phyloP scores from a whole-genome alignment of 2,797 vertebrate genomes.

The Etheostoma nigrum region DNA sequence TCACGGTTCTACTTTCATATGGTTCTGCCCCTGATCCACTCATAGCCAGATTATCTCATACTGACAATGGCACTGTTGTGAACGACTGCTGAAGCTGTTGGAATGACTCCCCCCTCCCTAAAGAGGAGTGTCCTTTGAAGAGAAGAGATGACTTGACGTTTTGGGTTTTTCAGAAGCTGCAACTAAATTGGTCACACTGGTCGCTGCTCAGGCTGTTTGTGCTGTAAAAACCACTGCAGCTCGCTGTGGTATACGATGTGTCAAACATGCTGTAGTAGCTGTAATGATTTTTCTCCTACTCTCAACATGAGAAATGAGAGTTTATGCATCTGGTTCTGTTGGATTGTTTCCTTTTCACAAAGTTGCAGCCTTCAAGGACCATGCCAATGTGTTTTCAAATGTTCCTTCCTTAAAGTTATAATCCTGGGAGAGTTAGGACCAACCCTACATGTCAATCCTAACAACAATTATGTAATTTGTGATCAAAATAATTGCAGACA shows the following conservation, averaged over 20 bases:
- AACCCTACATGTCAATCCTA: background rate
- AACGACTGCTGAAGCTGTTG: constrained; percentile 35
- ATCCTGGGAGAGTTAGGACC: too few relatives aligned
- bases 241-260: constrained; percentile 29
- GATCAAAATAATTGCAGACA: background rate
- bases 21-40: constrained; percentile 9
- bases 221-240: constrained; percentile 57
- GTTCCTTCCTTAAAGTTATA: too few relatives aligned
- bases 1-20: constrained; percentile 12
- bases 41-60: constrained; percentile 30
- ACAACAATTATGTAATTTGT: background rate
- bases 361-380: background rate
- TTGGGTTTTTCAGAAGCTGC: constrained; percentile 65
- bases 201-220: constrained; percentile 57
- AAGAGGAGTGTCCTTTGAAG: constrained; percentile 47
- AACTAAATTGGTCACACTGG: constrained; percentile 59
- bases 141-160: constrained; percentile 74
- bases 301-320: constrained; percentile 19
- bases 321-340: constrained; percentile 37
- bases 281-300: constrained; percentile 36
- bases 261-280: constrained; percentile 45
- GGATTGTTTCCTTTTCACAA: constrained; percentile 27
- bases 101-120: background rate
- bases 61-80: constrained; percentile 24
- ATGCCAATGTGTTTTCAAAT: background rate